These are phyloP conservation scores for Scopus umbretta DNA, from an alignment of 2,113 vertebrate species.

Conservation along the genomic window DNA sequence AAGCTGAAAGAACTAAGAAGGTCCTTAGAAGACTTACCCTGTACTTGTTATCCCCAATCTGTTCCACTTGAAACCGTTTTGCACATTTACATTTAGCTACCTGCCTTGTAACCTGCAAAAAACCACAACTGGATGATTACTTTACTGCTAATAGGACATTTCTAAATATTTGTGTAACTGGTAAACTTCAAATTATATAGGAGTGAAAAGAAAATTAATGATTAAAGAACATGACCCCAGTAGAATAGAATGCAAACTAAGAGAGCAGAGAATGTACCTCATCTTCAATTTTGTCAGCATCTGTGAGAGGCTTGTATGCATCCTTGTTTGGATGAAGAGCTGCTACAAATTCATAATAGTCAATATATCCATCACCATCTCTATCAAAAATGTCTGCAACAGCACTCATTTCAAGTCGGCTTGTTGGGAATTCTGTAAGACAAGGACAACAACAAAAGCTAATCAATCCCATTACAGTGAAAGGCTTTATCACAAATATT, in stretches of 20 bases:
- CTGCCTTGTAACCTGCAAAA: slow-evolving; percentile 91
- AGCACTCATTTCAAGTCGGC: slow-evolving; percentile 95
- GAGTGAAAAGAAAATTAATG: background rate
- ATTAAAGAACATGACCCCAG: background rate
- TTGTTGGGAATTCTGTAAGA: slow-evolving; percentile 90
- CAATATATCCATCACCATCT: slow-evolving; percentile 96
- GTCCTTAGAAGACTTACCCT: slow-evolving; percentile 79
- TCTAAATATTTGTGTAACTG: background rate
- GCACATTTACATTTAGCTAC: slow-evolving; percentile 99
- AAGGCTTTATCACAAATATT: background rate
- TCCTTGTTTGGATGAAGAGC: slow-evolving; percentile 98
- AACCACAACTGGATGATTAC: background rate
- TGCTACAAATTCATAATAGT: slow-evolving; percentile 98
- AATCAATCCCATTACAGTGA: background rate
- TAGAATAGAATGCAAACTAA: background rate
- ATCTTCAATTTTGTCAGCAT: slow-evolving; percentile 98
- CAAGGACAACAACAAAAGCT: background rate
- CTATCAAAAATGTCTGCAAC: slow-evolving; percentile 99
- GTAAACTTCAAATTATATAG: background rate
- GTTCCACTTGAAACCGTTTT: slow-evolving; percentile 98
- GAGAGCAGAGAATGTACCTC: slow-evolving; percentile 76
- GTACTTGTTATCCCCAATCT: slow-evolving; percentile 99
- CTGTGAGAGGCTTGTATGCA: slow-evolving; percentile 95
- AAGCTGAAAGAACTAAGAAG: background rate
- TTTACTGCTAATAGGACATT: background rate